Percentiles rank a stretch among this genome's conserved stretches.
Conservation (phyloP, 1,140 invertebrate species). For the Zaprionus ornatus region DNA sequence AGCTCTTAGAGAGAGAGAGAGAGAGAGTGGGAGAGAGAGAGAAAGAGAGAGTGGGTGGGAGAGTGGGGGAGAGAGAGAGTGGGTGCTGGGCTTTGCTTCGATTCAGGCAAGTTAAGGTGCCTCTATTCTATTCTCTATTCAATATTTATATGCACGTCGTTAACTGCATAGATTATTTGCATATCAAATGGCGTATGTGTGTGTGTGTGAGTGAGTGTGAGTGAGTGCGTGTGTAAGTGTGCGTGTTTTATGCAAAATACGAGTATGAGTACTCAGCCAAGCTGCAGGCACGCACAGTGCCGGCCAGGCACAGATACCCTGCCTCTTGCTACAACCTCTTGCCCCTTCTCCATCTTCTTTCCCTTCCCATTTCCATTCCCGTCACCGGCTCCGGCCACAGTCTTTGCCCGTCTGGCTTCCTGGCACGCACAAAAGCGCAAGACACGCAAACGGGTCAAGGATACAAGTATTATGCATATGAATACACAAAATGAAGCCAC, state of each 20-base stretch:
- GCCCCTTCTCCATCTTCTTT: background rate
- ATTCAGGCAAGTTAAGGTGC: slow-evolving; percentile 28
- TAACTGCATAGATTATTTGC: slow-evolving; percentile 69
- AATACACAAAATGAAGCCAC: slow-evolving; percentile 47
- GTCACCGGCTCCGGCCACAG: background rate
- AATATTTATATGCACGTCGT: slow-evolving; percentile 68
- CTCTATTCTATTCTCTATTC: slow-evolving; percentile 43
- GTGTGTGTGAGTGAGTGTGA: slow-evolving; percentile 2
- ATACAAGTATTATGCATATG: slow-evolving; percentile 67
- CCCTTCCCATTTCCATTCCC: background rate
- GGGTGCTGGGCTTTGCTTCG: background rate
- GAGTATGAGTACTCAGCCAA: slow-evolving; percentile 3
- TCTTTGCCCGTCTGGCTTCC: slow-evolving; percentile 30
- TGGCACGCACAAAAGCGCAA: slow-evolving; percentile 70
- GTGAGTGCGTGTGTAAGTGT: slow-evolving; percentile 9
- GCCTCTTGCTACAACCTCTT: background rate
- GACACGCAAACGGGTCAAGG: slow-evolving; percentile 70
- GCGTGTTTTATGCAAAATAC: slow-evolving; percentile 38
- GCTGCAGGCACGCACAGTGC: slow-evolving; percentile 38
- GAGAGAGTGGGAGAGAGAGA: background rate
- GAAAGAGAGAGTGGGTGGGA: background rate
- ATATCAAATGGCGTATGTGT: slow-evolving; percentile 54
- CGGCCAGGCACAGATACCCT: background rate
- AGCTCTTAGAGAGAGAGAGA: background rate
- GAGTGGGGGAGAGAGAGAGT: background rate